phyloP scores from a whole-genome alignment of 2,888 invertebrate genomes.

The Caenorhabditis uteleia region DNA sequence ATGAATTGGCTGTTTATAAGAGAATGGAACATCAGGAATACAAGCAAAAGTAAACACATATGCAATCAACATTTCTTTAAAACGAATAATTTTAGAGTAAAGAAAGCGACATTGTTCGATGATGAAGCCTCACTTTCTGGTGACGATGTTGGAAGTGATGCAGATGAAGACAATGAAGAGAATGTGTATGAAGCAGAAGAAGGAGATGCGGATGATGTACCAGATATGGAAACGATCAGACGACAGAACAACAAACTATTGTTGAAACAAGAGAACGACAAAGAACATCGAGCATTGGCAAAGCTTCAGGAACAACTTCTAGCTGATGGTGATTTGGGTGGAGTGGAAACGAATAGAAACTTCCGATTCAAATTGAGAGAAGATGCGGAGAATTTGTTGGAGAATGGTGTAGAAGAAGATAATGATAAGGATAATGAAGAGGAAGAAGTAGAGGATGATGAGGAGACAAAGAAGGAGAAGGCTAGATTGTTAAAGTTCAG shows the following conservation, averaged over 20 bases:
- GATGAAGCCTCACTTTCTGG: slow-evolving; percentile 67
- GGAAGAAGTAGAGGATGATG: slow-evolving; percentile 33
- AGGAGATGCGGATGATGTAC: slow-evolving; percentile 55
- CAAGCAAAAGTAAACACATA: slow-evolving; percentile 37
- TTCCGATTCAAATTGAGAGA: slow-evolving; percentile 55
- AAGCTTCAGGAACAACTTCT: slow-evolving; percentile 59
- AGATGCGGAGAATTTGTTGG: slow-evolving; percentile 13
- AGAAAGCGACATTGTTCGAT: slow-evolving; percentile 54
- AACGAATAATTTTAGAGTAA: slow-evolving; percentile 10
- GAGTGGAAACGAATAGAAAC: slow-evolving; percentile 52
- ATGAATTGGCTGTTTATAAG: slow-evolving; percentile 49
- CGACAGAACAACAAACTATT: slow-evolving; percentile 48
- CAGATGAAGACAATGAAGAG: slow-evolving; percentile 47
- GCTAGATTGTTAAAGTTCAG: slow-evolving; percentile 25
- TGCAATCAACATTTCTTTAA: not conserved
- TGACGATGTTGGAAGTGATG: slow-evolving; percentile 62
- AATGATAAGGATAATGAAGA: slow-evolving; percentile 22
- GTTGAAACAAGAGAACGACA: slow-evolving; percentile 54
- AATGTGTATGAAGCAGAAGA: slow-evolving; percentile 57
- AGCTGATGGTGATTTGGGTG: slow-evolving; percentile 56
- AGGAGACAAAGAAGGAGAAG: slow-evolving; percentile 23
- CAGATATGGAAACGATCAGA: slow-evolving; percentile 54
- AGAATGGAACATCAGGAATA: slow-evolving; percentile 36
- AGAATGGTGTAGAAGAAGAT: slow-evolving; percentile 7
- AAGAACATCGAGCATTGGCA: slow-evolving; percentile 50